These are phyloP conservation scores for Siniperca chuatsi DNA, from an alignment of 2,113 vertebrate genomes.

Conservation along the genomic window DNA sequence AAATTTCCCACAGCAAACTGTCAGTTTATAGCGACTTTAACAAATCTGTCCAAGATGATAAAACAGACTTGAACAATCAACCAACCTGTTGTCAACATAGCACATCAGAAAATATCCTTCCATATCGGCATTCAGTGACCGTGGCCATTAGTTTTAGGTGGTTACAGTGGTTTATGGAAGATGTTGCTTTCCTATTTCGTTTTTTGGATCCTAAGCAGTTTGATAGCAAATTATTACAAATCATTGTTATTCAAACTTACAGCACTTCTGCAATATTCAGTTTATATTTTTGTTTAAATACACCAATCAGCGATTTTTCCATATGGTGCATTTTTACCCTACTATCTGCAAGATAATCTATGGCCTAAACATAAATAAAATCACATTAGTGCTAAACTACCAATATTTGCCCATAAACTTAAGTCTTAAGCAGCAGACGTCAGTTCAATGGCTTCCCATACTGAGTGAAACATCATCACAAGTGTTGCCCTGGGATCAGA, in stretches of 20 bases:
- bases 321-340: too few species aligned
- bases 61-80: not conserved
- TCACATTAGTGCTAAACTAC: constrained; percentile 23
- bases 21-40: not conserved
- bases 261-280: not conserved
- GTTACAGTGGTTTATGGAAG: not conserved
- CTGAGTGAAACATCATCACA: constrained; percentile 10
- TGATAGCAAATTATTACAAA: not conserved
- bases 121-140: too few species aligned
- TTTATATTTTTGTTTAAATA: not conserved
- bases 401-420: constrained; percentile 10
- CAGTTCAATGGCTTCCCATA: not conserved
- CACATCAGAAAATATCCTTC: not conserved
- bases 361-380: not conserved
- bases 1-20: not conserved
- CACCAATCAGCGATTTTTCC: not conserved
- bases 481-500: constrained; percentile 18
- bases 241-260: not conserved
- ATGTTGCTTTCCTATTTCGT: not conserved
- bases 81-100: not conserved
- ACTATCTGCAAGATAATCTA: constrained; percentile 11
- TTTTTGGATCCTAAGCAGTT: not conserved
- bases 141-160: not conserved
- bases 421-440: not conserved
- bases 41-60: not conserved